Evolutionary conservation across 2,888 invertebrate genomes (phyloP).

Genomic region (Sinotaia quadrata): DNA sequence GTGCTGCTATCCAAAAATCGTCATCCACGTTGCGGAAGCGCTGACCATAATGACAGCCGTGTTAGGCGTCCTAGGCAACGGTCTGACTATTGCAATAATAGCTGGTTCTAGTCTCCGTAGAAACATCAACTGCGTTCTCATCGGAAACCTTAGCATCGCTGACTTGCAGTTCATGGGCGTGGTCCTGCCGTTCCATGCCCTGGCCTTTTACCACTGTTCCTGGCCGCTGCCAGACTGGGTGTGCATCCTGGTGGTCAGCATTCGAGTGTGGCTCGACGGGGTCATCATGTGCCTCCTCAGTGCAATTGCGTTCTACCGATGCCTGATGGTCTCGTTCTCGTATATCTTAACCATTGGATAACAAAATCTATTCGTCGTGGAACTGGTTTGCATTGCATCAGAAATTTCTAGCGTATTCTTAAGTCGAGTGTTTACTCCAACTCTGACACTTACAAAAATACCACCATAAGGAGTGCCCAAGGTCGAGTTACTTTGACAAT

Average conservation of each 20-base stretch:
- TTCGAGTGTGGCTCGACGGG: slow-evolving; percentile 55
- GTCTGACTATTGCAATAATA: slow-evolving; percentile 59
- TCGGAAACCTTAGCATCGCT: slow-evolving; percentile 59
- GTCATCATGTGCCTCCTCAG: slow-evolving; percentile 55
- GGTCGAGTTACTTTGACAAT: too few relatives aligned
- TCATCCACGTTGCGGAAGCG: slow-evolving; percentile 45
- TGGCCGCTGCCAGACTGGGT: slow-evolving; percentile 36
- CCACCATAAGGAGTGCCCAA: too few relatives aligned
- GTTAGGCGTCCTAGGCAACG: slow-evolving; percentile 55
- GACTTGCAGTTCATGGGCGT: slow-evolving; percentile 55
- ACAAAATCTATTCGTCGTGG: too few relatives aligned
- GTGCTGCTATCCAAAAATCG: slow-evolving; percentile 38
- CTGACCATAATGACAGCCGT: slow-evolving; percentile 51
- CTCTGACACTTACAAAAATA: too few relatives aligned
- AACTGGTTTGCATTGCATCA: background rate
- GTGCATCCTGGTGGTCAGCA: slow-evolving; percentile 51
- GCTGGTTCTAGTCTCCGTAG: slow-evolving; percentile 53
- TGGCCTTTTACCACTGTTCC: slow-evolving; percentile 50
- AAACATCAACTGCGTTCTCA: slow-evolving; percentile 62
- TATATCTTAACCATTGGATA: too few relatives aligned
- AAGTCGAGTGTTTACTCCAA: too few relatives aligned
- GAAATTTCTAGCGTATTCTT: too few relatives aligned
- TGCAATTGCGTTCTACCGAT: slow-evolving; percentile 58
- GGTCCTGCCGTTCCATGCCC: slow-evolving; percentile 59
- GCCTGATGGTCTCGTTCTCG: slow-evolving; percentile 46